A percentile compares a stretch with the other conserved stretches of the same genome.
Conservation (phyloP, 2,113 vertebrate species). For the Polypterus bichir region DNA sequence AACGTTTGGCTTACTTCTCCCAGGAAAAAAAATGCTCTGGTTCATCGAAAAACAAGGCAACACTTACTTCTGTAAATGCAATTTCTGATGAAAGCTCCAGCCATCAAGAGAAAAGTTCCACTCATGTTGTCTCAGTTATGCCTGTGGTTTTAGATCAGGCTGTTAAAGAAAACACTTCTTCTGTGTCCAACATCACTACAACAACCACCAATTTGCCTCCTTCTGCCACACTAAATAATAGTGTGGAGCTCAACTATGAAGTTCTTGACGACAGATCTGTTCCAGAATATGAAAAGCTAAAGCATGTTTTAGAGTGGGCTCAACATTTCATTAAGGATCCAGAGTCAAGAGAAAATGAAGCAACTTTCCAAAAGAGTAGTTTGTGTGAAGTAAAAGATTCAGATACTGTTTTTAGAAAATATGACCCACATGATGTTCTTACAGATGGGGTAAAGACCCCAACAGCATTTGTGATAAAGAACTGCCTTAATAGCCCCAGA, state of each 20-base stretch:
- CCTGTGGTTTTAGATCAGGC: no score
- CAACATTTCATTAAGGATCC: slow-evolving; percentile 26
- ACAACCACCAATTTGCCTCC: no score
- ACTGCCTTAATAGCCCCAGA: no score
- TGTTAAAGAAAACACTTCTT: no score
- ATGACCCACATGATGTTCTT: background rate
- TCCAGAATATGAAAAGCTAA: slow-evolving; percentile 43
- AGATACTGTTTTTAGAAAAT: no score
- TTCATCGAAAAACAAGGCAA: background rate
- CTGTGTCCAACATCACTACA: no score
- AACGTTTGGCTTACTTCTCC: slow-evolving; percentile 20
- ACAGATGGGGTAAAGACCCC: no score
- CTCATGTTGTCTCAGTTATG: no score
- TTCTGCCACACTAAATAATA: background rate
- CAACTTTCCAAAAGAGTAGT: background rate
- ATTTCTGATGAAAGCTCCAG: no score
- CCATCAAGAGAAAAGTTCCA: no score
- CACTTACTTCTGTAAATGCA: no score
- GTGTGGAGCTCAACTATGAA: slow-evolving; percentile 18
- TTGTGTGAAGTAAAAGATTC: slow-evolving; percentile 2
- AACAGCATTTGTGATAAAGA: no score
- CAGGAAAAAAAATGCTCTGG: slow-evolving; percentile 3
- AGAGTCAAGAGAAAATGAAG: background rate
- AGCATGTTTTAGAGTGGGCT: slow-evolving; percentile 38
- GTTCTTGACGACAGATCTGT: slow-evolving; percentile 23